Evolutionary conservation across 1,140 invertebrate species (phyloP).

Genomic region (Ridgeia piscesae): DNA sequence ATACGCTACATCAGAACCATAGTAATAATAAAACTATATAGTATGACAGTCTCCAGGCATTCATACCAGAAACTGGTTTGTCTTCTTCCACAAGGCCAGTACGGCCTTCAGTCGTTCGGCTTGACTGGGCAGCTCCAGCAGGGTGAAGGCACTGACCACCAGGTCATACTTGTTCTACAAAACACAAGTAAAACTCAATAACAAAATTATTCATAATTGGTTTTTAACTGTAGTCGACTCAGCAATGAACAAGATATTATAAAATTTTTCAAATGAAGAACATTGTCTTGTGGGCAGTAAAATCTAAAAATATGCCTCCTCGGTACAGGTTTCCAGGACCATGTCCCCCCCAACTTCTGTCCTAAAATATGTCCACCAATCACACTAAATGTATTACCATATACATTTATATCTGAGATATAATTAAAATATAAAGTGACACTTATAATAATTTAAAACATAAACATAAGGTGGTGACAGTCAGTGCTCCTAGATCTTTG

Average conservation of each 20-base stretch:
- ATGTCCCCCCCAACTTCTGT: no score
- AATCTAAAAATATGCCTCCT: no score
- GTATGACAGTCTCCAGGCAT: not conserved
- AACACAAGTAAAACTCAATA: slow-evolving; percentile 27
- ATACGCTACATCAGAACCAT: not conserved
- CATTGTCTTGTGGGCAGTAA: no score
- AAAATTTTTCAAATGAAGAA: no score
- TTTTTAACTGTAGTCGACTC: no score
- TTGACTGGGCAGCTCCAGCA: slow-evolving; percentile 75
- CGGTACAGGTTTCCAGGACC: no score
- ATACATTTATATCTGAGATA: no score
- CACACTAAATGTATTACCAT: not conserved
- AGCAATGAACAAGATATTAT: no score
- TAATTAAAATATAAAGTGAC: not conserved
- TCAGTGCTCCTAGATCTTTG: not conserved
- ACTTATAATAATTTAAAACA: not conserved
- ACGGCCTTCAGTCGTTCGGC: slow-evolving; percentile 71
- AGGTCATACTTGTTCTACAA: slow-evolving; percentile 75
- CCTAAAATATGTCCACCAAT: no score
- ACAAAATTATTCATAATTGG: no score
- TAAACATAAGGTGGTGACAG: not conserved
- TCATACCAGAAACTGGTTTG: slow-evolving; percentile 70
- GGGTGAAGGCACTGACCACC: slow-evolving; percentile 76
- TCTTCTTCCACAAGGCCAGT: slow-evolving; percentile 83
- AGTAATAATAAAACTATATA: not conserved